phyloP scores from a whole-genome alignment of 2,797 vertebrate genomes.

The Lemur catta region DNA sequence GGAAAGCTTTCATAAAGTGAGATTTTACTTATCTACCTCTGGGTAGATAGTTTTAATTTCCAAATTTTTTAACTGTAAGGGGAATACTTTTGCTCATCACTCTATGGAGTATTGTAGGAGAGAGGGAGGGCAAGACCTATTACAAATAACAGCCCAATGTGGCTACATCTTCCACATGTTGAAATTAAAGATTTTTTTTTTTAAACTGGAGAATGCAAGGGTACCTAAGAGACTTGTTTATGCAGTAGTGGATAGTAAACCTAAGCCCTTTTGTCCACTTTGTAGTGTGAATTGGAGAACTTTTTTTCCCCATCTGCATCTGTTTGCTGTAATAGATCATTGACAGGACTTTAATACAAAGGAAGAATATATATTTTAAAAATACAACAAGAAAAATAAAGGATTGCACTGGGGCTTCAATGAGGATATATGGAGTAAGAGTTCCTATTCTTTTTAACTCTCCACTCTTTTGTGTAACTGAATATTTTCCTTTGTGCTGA shows the following conservation, averaged over 20 bases:
- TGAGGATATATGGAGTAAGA: neutral
- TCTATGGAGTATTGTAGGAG: constrained; percentile 23
- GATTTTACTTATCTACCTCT: constrained; percentile 72
- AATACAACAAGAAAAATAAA: neutral
- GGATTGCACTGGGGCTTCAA: neutral
- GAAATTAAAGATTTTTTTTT: constrained; percentile 43
- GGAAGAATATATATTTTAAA: constrained; percentile 4
- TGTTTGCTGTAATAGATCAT: constrained; percentile 52
- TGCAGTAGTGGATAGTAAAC: constrained; percentile 61
- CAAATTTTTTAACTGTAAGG: constrained; percentile 50
- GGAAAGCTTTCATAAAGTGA: constrained; percentile 70
- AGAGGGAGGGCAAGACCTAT: constrained; percentile 13
- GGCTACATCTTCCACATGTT: constrained; percentile 41
- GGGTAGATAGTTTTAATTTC: constrained; percentile 70
- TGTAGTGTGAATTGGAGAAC: constrained; percentile 58
- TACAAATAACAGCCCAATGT: constrained; percentile 39
- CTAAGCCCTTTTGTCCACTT: constrained; percentile 42
- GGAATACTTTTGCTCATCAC: constrained; percentile 59
- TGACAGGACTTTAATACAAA: constrained; percentile 34
- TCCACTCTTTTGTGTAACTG: neutral
- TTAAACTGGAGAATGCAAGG: constrained; percentile 42
- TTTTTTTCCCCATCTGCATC: constrained; percentile 58
- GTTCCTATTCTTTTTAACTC: neutral
- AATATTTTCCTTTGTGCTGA: constrained; percentile 34
- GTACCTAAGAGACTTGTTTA: constrained; percentile 70